phyloP scores from a whole-genome alignment of 2,113 vertebrate genomes.

The Grammomys dolichurus region DNA sequence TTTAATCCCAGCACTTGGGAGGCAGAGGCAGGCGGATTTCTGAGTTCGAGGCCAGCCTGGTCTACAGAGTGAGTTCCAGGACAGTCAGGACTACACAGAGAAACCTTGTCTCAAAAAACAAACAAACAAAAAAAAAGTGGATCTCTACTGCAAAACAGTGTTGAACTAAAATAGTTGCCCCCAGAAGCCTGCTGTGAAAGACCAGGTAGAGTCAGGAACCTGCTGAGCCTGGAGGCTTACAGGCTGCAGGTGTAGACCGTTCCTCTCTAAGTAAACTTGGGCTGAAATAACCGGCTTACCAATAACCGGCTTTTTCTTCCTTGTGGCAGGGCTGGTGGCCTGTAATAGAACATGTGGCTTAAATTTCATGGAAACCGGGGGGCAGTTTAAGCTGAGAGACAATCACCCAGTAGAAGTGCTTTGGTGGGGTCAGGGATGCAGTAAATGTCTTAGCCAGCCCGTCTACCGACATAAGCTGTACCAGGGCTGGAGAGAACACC shows the following conservation, averaged over 20 bases:
- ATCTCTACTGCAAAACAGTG: not conserved
- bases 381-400: not conserved
- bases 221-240: not conserved
- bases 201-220: not conserved
- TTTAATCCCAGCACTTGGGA: too few relatives aligned
- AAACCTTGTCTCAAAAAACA: too few relatives aligned
- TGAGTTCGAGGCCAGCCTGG: too few relatives aligned
- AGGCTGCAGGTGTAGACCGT: not conserved
- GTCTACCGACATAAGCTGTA: not conserved
- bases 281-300: not conserved
- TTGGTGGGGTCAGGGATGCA: not conserved
- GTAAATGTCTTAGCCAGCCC: not conserved
- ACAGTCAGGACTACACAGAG: too few relatives aligned
- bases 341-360: not conserved
- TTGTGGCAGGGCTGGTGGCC: not conserved
- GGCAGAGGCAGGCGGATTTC: too few relatives aligned
- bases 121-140: not conserved
- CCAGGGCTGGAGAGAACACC: not conserved
- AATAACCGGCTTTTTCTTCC: not conserved
- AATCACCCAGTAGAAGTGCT: not conserved
- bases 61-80: too few relatives aligned
- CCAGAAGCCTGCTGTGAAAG: not conserved
- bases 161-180: not conserved
- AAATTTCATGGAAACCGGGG: not conserved
- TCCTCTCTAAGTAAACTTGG: not conserved